These are phyloP conservation scores for Echinops telfairi DNA, from an alignment of 2,113 vertebrate genomes.

Conservation along the genomic window DNA sequence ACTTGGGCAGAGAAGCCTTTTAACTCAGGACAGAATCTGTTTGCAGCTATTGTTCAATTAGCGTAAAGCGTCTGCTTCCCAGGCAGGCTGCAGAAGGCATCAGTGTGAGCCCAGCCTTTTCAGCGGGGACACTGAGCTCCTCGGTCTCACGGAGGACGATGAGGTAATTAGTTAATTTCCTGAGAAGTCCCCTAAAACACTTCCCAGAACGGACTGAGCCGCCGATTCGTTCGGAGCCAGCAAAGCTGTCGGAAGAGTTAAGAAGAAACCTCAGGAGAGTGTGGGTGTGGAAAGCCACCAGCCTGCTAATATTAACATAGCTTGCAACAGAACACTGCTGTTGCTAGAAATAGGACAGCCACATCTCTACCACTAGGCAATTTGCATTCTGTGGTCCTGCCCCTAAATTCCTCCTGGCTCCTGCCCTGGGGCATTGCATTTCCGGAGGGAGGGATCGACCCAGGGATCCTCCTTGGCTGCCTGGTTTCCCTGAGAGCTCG, in stretches of 20 bases:
- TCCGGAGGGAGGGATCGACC: constrained; percentile 75
- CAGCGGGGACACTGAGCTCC: constrained; percentile 63
- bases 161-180: constrained; percentile 76
- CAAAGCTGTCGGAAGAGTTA: constrained; percentile 77
- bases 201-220: constrained; percentile 80
- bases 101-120: constrained; percentile 53
- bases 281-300: constrained; percentile 76
- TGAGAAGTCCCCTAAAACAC: constrained; percentile 74
- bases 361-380: constrained; percentile 64
- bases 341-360: constrained; percentile 79
- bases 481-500: constrained; percentile 73
- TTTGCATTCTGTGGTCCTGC: constrained; percentile 80
- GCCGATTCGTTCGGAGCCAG: constrained; percentile 77
- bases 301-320: constrained; percentile 76
- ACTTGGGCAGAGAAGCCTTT: constrained; percentile 61
- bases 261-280: constrained; percentile 73
- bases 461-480: constrained; percentile 41
- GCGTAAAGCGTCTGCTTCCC: constrained; percentile 64
- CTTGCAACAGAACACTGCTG: constrained; percentile 71
- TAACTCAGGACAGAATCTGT: constrained; percentile 72
- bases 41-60: constrained; percentile 75
- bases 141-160: constrained; percentile 50
- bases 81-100: constrained; percentile 71
- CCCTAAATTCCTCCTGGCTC: constrained; percentile 67
- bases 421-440: constrained; percentile 73